These are phyloP conservation scores for Drosophila littoralis DNA, from an alignment of 1,140 invertebrate species.

Conservation along the genomic window DNA sequence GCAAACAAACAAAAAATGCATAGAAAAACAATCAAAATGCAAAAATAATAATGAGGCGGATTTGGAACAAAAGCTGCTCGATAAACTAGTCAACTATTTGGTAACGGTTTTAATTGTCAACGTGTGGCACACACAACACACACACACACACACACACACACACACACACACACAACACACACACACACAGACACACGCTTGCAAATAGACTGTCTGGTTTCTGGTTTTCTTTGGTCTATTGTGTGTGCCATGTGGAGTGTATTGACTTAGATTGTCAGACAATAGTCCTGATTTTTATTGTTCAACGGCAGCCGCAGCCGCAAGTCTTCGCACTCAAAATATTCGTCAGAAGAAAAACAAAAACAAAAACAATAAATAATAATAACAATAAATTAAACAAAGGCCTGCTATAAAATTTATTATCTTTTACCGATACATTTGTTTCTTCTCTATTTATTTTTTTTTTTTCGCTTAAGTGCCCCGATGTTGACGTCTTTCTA, in stretches of 20 bases:
- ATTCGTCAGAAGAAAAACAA: conserved; percentile 11
- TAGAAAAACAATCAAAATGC: conserved; percentile 39
- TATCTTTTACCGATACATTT: conserved; percentile 70
- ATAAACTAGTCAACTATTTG: conserved; percentile 55
- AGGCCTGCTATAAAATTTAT: conserved; percentile 71
- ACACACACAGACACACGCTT: not conserved
- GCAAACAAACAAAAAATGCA: conserved; percentile 9
- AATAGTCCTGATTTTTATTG: conserved; percentile 75
- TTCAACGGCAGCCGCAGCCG: conserved; percentile 30
- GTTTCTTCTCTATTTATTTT: conserved; percentile 22
- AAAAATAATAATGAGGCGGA: conserved; percentile 57
- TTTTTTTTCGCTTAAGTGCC: conserved; percentile 25
- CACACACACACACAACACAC: not conserved
- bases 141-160: not conserved
- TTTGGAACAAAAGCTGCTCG: conserved; percentile 23
- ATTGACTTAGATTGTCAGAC: conserved; percentile 71
- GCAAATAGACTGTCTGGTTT: conserved; percentile 13
- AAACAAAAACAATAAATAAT: conserved; percentile 36
- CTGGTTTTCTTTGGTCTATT: conserved; percentile 34
- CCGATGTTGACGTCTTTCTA: conserved; percentile 26
- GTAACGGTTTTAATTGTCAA: conserved; percentile 70
- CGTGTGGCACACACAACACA: conserved; percentile 37
- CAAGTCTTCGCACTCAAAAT: conserved; percentile 17
- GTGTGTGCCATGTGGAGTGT: conserved; percentile 35
- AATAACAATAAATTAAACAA: conserved; percentile 77